Percentiles rank a stretch among this genome's conserved stretches.
Evolutionary conservation across 2,888 invertebrate genomes (phyloP).

Genomic region (Andricus curvator): DNA sequence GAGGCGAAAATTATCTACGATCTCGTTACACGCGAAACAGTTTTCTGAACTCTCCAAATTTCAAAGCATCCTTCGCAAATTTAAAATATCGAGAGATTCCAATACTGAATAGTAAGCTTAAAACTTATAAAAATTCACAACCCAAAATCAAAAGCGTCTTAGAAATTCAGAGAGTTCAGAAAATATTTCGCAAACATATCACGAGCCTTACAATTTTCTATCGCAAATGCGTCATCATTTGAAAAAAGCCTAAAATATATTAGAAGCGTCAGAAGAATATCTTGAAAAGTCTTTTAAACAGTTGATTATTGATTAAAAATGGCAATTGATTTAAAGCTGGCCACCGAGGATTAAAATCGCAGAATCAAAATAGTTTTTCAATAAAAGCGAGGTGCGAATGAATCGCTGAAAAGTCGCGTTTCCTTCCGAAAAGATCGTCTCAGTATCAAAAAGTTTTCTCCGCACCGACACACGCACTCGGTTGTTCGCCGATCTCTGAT

Average conservation of each 20-base stretch:
- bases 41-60: background rate
- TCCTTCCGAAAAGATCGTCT: conserved; percentile 17
- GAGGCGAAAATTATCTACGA: conserved; percentile 4
- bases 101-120: conserved; percentile 11
- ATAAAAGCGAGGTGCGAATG: background rate
- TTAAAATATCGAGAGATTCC: background rate
- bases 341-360: background rate
- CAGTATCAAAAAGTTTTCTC: background rate
- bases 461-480: background rate
- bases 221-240: background rate
- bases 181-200: conserved; percentile 20
- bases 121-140: conserved; percentile 14
- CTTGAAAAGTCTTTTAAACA: background rate
- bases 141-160: conserved; percentile 9
- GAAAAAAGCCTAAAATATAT: conserved; percentile 1
- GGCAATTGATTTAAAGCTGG: background rate
- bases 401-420: conserved; percentile 17
- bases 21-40: conserved; percentile 1
- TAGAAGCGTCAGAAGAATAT: background rate
- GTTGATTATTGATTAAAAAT: no score
- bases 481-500: conserved; percentile 23
- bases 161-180: background rate
- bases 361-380: background rate
- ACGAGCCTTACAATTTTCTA: background rate
- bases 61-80: background rate